Conservation (phyloP, 1,140 invertebrate genomes). For the Oreohelix idahoensis region DNA sequence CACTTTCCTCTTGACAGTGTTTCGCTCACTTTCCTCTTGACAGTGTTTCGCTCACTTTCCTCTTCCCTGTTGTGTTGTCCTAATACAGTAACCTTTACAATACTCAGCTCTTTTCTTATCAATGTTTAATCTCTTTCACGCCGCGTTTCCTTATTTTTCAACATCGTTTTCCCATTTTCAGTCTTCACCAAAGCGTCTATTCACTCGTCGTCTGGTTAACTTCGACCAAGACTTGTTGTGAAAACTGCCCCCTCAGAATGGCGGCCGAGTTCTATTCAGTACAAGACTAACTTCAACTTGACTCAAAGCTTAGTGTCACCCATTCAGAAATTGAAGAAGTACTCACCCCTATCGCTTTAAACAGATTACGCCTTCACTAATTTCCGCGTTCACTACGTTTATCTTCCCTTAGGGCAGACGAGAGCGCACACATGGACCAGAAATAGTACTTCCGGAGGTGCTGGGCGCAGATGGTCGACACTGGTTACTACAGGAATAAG, state of each 20-base stretch:
- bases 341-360: conserved; percentile 13
- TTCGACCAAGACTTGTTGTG: not conserved
- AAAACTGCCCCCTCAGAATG: not conserved
- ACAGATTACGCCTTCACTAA: not conserved
- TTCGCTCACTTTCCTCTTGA: no score
- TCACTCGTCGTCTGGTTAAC: not conserved
- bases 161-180: conserved; percentile 4
- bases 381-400: not conserved
- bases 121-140: not conserved
- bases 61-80: not conserved
- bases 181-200: not conserved
- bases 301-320: conserved; percentile 5
- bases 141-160: not conserved
- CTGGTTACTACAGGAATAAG: not conserved
- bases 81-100: not conserved
- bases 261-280: not conserved
- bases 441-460: not conserved
- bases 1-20: no score
- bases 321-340: not conserved
- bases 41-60: not conserved
- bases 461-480: not conserved
- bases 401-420: conserved; percentile 13
- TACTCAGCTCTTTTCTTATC: not conserved
- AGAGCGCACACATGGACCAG: not conserved
- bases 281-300: not conserved